Evolutionary conservation across 2,113 vertebrate species (phyloP), one percentile per base, ranked within the genome.

Genomic region (Perca flavescens): DNA sequence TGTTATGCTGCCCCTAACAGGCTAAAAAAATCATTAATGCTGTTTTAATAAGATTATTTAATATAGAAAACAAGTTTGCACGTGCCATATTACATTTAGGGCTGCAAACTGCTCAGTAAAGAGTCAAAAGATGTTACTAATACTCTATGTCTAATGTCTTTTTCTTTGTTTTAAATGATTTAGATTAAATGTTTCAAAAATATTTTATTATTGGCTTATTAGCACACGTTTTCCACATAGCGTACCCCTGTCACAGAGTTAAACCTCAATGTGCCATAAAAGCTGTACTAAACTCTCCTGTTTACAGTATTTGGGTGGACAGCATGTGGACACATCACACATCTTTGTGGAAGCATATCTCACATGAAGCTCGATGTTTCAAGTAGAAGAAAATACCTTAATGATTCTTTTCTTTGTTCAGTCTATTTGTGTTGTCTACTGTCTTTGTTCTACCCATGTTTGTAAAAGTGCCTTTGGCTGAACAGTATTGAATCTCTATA

Each of bases 401-500:
- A 80, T 78, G 69, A 66, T 76, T 80, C 61, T 52, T 40, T 40
- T 56, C 31, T 73, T 60, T 71, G 74, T 73, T 79, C 34, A 3
- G 61, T 75, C 78, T 78, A 28, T 84, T 71, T 63, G 65, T 79
- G 60, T 74, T 80, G 65, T 72, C 62, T 74, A 7, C 74, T 71
- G 56, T 79, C 25, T 83, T 53, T 74, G 62, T 76, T 40, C 49
- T 64, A 3, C 36, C 79, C 22, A 17, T 31, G n/a, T 80, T 53
- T 89, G 71, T 83, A 11, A 75, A 89, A 90, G 85, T 90, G 93
- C 90, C 93, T 91, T 87, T 70, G 74, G 64, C 73, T 34, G 52
- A 86, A 72, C 87, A 74, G 83, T 74, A 71, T 71, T 63, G 65
- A 83, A 31, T 80, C 65, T 71, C 46, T 28, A 8, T 47, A 34